phyloP scores from a whole-genome alignment of 2,797 vertebrate genomes.

The Enteromius argenteus region DNA sequence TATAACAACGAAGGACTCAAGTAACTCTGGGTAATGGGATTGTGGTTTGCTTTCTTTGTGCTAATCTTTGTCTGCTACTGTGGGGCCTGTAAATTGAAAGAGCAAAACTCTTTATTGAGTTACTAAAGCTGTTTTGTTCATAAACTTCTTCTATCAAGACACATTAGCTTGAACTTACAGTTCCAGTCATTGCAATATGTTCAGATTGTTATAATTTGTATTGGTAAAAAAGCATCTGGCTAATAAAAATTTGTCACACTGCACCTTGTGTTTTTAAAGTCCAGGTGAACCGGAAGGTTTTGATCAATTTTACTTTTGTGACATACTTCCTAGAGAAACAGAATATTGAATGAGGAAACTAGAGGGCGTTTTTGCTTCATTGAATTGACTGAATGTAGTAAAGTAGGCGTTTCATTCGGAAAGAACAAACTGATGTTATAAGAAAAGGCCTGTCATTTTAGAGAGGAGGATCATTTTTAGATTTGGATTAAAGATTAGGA shows the following conservation, averaged over 20 bases:
- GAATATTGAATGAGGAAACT: too few species aligned
- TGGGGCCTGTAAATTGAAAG: background rate
- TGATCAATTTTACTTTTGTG: too few species aligned
- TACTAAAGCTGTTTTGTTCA: background rate
- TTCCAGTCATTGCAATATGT: background rate
- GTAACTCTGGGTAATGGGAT: background rate
- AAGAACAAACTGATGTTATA: too few species aligned
- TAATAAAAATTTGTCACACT: constrained; percentile 2
- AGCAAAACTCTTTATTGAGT: constrained; percentile 1
- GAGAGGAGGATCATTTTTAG: too few species aligned
- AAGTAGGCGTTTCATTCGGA: too few species aligned
- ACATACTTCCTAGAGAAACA: too few species aligned
- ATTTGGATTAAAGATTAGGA: too few species aligned
- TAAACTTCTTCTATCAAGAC: background rate
- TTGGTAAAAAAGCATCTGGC: background rate
- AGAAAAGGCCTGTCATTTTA: too few species aligned
- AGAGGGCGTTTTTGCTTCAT: too few species aligned
- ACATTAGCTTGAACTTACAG: constrained; percentile 6
- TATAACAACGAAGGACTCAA: background rate
- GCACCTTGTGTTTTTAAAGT: background rate
- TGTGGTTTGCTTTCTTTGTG: background rate
- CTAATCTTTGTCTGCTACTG: background rate
- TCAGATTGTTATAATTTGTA: background rate
- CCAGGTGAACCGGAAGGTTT: too few species aligned
- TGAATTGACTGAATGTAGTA: too few species aligned